A percentile compares a stretch with the other conserved stretches of the same genome.
Evolutionary conservation across 2,113 vertebrate species (phyloP).

Genomic region (Uria lomvia): DNA sequence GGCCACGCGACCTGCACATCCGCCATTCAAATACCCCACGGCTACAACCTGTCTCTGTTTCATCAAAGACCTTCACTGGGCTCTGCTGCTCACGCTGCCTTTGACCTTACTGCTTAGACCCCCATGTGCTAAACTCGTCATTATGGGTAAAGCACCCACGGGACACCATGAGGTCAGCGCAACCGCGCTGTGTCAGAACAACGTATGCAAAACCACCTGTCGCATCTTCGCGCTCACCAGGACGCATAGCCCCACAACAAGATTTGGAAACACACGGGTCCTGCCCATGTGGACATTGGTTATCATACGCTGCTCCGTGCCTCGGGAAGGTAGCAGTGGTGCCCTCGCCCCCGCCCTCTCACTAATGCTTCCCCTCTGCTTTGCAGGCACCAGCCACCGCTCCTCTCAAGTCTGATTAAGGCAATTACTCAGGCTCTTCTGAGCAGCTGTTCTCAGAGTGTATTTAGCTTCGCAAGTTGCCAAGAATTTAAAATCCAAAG

Average conservation of each 20-base stretch:
- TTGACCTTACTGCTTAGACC: background rate
- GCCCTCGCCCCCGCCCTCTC: background rate
- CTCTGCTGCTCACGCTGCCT: background rate
- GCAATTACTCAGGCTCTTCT: background rate
- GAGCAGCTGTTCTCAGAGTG: background rate
- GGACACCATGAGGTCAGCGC: background rate
- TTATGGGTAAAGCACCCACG: background rate
- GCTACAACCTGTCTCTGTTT: background rate
- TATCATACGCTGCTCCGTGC: background rate
- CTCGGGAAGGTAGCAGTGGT: background rate
- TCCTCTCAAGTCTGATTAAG: background rate
- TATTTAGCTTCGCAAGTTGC: background rate
- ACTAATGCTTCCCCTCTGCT: background rate
- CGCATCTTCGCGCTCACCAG: rapidly evolving
- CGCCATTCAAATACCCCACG: background rate
- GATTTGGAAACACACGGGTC: rapidly evolving
- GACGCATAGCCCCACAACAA: rapidly evolving
- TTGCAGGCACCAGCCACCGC: background rate
- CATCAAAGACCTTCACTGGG: background rate
- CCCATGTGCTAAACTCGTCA: background rate
- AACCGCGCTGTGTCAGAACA: background rate
- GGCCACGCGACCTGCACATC: background rate
- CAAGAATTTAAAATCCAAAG: background rate
- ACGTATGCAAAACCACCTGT: background rate
- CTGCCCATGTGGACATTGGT: rapidly evolving